phyloP scores from a whole-genome alignment of 2,113 vertebrate species.

The Poicephalus meyeri region DNA sequence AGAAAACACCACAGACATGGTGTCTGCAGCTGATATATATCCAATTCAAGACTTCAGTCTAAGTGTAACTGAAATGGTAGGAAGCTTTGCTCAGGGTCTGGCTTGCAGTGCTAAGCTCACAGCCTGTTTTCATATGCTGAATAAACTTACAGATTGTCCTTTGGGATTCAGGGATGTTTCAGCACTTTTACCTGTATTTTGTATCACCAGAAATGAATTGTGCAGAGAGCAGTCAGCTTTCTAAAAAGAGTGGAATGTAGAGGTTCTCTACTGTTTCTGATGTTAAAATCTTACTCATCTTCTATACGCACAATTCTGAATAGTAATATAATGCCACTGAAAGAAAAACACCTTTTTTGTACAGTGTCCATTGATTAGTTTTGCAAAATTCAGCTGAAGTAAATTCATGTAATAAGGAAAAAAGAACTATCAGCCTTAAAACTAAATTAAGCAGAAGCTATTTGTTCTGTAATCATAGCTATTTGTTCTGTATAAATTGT shows the following conservation, averaged over 20 bases:
- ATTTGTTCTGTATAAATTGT: slow-evolving; percentile 5
- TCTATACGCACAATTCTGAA: neutral
- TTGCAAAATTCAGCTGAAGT: neutral
- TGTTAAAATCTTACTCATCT: neutral
- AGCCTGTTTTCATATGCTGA: neutral
- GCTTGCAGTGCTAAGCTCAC: neutral
- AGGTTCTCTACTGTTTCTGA: neutral
- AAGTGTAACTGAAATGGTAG: neutral
- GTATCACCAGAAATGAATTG: neutral
- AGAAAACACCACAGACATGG: neutral
- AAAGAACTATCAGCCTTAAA: neutral
- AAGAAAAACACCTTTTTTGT: neutral
- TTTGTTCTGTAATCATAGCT: slow-evolving; percentile 18
- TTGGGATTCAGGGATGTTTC: neutral
- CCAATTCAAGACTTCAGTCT: neutral
- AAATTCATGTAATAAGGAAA: neutral
- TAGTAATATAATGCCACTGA: neutral
- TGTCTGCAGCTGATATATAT: neutral
- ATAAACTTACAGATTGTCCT: neutral
- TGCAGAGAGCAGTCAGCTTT: neutral
- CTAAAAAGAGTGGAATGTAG: neutral
- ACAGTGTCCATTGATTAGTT: neutral
- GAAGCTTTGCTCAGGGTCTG: neutral
- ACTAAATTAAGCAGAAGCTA: slow-evolving; percentile 26
- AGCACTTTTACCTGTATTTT: neutral